A percentile compares a stretch with the other conserved stretches of the same genome.
phyloP scores from a whole-genome alignment of 2,797 vertebrate species.

The Rallus crepitans region DNA sequence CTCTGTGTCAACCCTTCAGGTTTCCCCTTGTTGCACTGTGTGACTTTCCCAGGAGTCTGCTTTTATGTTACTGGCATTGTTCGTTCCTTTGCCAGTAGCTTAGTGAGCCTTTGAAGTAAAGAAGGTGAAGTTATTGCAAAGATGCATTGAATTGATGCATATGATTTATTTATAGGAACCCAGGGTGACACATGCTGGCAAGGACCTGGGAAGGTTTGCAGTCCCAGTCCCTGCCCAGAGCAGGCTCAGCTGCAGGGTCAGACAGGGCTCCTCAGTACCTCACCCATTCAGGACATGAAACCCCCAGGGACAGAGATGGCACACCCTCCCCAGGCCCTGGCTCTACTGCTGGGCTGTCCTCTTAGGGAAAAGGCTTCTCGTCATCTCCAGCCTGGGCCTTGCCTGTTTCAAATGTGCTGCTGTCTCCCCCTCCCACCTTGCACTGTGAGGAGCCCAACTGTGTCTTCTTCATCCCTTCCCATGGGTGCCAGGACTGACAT shows the following conservation, averaged over 20 bases:
- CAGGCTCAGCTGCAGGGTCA: rapidly evolving
- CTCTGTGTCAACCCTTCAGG: rapidly evolving
- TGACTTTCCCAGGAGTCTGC: not conserved
- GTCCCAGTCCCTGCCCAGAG: not conserved
- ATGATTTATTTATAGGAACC: not conserved
- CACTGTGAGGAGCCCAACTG: not conserved
- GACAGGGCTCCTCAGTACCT: rapidly evolving
- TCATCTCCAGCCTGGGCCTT: not conserved
- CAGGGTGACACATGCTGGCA: not conserved
- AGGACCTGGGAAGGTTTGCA: not conserved
- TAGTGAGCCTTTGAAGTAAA: not conserved
- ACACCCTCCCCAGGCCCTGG: rapidly evolving
- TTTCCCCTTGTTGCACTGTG: not conserved
- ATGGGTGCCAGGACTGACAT: rapidly evolving
- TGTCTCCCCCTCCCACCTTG: not conserved
- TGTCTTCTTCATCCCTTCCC: rapidly evolving
- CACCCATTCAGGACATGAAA: rapidly evolving
- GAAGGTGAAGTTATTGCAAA: not conserved
- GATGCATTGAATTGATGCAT: not conserved
- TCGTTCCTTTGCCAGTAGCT: not conserved
- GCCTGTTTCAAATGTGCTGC: rapidly evolving
- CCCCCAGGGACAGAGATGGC: rapidly evolving
- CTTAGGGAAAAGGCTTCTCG: not conserved
- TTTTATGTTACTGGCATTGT: not conserved
- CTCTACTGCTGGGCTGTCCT: rapidly evolving